These are phyloP conservation scores for Porites cylindrica DNA, from an alignment of 92 coral and sea anemone species.

Conservation along the genomic window DNA sequence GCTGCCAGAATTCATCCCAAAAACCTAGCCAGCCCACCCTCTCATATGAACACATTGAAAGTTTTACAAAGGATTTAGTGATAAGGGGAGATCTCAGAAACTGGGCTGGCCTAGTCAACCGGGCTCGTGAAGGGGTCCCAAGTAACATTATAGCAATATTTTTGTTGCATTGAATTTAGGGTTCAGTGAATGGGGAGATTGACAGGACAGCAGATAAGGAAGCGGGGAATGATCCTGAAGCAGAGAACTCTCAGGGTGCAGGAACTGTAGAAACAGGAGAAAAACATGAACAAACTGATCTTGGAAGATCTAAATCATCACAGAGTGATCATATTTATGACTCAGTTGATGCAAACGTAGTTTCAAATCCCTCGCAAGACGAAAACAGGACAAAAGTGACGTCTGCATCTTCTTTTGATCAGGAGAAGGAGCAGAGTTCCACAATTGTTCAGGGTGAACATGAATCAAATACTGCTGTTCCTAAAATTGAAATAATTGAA, in stretches of 20 bases:
- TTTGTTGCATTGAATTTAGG: background rate
- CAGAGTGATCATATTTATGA: background rate
- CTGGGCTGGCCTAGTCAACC: too few species aligned
- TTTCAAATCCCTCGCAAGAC: background rate
- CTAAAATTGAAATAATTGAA: constrained; percentile 33
- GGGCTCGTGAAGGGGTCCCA: too few species aligned
- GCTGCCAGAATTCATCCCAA: too few species aligned
- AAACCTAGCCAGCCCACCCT: too few species aligned
- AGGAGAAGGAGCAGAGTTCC: background rate
- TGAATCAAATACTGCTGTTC: constrained; percentile 17
- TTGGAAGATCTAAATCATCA: background rate
- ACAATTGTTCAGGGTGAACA: background rate
- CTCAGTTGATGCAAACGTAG: background rate
- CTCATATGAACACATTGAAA: too few species aligned
- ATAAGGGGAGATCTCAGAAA: too few species aligned
- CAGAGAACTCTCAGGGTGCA: background rate
- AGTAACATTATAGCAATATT: too few species aligned
- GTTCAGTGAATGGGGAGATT: background rate
- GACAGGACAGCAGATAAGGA: background rate
- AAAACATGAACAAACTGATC: constrained; percentile 17
- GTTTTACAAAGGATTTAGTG: too few species aligned
- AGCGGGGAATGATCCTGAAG: background rate
- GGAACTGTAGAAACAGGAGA: constrained; percentile 21
- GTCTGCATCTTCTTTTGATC: background rate
- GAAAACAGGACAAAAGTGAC: background rate